A percentile compares a stretch with the other conserved stretches of the same genome.
Conservation (phyloP, 2,113 vertebrate genomes). For the Thinocorus orbignyianus region DNA sequence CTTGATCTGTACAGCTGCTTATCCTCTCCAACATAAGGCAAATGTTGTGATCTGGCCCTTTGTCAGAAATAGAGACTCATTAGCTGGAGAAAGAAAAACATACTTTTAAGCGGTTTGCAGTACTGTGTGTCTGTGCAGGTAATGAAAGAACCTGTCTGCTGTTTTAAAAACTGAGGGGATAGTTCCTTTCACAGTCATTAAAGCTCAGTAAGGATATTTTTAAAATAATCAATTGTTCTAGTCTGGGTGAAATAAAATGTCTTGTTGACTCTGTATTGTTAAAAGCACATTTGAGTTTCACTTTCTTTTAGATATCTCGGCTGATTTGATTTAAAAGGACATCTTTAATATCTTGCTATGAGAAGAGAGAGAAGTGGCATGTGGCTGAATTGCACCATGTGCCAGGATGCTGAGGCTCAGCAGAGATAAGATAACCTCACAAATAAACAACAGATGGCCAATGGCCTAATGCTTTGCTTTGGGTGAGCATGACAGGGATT, state of each 20-base stretch:
- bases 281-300: conserved; percentile 11
- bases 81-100: background rate
- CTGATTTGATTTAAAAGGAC: conserved; percentile 56
- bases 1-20: background rate
- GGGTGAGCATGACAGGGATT: conserved; percentile 43
- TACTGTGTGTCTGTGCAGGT: background rate
- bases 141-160: background rate
- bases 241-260: conserved; percentile 34
- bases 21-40: background rate
- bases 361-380: background rate
- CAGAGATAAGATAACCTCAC: conserved; percentile 40
- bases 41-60: background rate
- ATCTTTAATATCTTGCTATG: conserved; percentile 6
- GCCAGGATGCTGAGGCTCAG: conserved; percentile 37
- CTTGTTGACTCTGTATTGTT: conserved; percentile 35
- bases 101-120: background rate
- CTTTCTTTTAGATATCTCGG: background rate
- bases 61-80: background rate
- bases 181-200: background rate
- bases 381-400: background rate
- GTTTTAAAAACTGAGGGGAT: background rate
- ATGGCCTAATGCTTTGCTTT: conserved; percentile 52
- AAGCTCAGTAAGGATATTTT: conserved; percentile 37
- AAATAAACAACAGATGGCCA: conserved; percentile 61
- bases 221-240: conserved; percentile 68